phyloP scores from a whole-genome alignment of 2,888 invertebrate species.

The Clusia tigrina region DNA sequence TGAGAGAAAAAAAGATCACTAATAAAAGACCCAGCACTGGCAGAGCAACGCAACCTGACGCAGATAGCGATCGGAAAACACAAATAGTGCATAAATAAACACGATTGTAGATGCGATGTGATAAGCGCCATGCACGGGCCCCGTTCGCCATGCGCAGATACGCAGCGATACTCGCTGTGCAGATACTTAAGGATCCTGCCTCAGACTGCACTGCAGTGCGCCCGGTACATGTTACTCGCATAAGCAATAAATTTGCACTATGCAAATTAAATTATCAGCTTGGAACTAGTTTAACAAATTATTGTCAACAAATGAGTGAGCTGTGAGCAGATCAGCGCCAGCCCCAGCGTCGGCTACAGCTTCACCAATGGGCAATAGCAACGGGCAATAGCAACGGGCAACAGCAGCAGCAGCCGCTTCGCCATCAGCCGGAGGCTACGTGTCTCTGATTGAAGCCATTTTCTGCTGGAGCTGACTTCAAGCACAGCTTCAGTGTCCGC shows the following conservation, averaged over 20 bases:
- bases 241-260: slow-evolving; percentile 55
- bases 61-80: slow-evolving; percentile 60
- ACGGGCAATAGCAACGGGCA: slow-evolving; percentile 34
- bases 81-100: slow-evolving; percentile 63
- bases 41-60: slow-evolving; percentile 40
- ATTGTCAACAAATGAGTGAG: slow-evolving; percentile 49
- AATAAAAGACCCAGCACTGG: not conserved
- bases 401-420: slow-evolving; percentile 11
- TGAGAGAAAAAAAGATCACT: not conserved
- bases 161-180: not conserved
- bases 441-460: slow-evolving; percentile 36
- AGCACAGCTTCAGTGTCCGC: too few relatives aligned
- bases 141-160: not conserved
- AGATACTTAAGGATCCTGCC: slow-evolving; percentile 6
- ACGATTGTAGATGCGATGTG: slow-evolving; percentile 59
- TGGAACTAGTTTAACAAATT: slow-evolving; percentile 51
- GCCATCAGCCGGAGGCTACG: too few relatives aligned
- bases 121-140: slow-evolving; percentile 37
- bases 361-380: not conserved
- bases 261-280: slow-evolving; percentile 60
- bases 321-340: slow-evolving; percentile 20
- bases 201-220: too few relatives aligned
- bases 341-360: slow-evolving; percentile 7
- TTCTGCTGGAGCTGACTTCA: slow-evolving; percentile 34
- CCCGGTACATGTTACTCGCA: too few relatives aligned